Conservation (phyloP, 2,888 invertebrate genomes). For the Helicoverpa assulta region DNA sequence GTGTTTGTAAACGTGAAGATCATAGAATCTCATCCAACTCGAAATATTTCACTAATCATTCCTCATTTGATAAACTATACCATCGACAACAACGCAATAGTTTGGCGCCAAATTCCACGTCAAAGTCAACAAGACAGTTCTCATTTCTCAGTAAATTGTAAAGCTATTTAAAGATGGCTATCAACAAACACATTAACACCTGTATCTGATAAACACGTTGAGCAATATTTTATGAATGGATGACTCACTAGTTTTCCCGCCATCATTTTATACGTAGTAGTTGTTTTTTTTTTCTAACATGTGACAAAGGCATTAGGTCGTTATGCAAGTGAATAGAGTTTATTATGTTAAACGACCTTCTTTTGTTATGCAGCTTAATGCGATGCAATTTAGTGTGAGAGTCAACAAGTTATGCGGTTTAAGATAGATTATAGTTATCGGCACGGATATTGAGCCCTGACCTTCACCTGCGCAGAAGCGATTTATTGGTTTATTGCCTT, state of each 20-base stretch:
- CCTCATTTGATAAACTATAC: not conserved
- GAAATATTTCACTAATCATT: not conserved
- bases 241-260: conserved; percentile 75
- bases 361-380: conserved; percentile 27
- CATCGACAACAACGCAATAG: conserved; percentile 9
- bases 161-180: conserved; percentile 40
- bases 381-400: conserved; percentile 19
- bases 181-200: conserved; percentile 63
- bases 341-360: conserved; percentile 20
- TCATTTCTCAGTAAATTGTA: conserved; percentile 5
- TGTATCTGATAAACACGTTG: conserved; percentile 57
- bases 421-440: too few species aligned
- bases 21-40: too few species aligned
- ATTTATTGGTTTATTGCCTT: too few species aligned
- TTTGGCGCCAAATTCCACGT: conserved; percentile 36
- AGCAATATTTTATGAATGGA: conserved; percentile 69
- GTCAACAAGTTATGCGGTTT: conserved; percentile 13
- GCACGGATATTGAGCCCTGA: too few species aligned
- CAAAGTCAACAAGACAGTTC: conserved; percentile 3
- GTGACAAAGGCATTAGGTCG: conserved; percentile 48
- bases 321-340: conserved; percentile 40
- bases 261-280: conserved; percentile 59
- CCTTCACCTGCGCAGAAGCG: too few species aligned
- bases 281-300: conserved; percentile 49
- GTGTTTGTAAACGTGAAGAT: too few species aligned